phyloP scores from a whole-genome alignment of 2,797 vertebrate species.

The Ataeniobius toweri region DNA sequence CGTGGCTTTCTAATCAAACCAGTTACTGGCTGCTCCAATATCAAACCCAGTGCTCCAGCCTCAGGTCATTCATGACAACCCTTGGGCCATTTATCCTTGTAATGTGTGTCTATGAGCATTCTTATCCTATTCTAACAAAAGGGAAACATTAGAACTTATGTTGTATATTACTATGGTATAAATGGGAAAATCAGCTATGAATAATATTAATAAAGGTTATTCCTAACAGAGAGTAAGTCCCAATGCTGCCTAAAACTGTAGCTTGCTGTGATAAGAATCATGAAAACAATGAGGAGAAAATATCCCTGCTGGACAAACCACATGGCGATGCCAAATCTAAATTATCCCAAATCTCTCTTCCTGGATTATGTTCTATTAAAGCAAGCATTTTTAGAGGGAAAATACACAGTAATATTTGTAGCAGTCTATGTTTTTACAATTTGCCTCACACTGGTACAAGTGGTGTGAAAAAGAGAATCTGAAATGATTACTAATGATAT shows the following conservation, averaged over 20 bases:
- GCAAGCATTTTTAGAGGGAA: too few species aligned
- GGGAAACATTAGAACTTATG: too few species aligned
- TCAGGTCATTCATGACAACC: too few species aligned
- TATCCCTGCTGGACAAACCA: not conserved
- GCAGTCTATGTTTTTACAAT: not conserved
- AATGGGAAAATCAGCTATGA: too few species aligned
- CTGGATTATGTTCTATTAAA: not conserved
- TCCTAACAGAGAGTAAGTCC: not conserved
- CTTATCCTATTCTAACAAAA: too few species aligned
- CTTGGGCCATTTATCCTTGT: too few species aligned
- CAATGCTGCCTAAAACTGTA: not conserved
- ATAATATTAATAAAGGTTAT: too few species aligned
- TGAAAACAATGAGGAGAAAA: not conserved
- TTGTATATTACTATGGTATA: too few species aligned
- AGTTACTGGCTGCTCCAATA: too few species aligned
- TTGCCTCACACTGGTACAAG: not conserved
- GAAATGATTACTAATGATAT: not conserved
- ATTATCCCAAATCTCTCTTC: not conserved
- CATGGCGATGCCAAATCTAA: not conserved
- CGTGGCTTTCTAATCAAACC: too few species aligned
- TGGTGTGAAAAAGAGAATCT: not conserved
- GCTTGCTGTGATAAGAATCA: not conserved
- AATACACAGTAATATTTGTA: not conserved
- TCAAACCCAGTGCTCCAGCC: too few species aligned
- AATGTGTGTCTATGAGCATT: too few species aligned